phyloP scores from a whole-genome alignment of 2,113 vertebrate species.

The Pionites leucogaster region DNA sequence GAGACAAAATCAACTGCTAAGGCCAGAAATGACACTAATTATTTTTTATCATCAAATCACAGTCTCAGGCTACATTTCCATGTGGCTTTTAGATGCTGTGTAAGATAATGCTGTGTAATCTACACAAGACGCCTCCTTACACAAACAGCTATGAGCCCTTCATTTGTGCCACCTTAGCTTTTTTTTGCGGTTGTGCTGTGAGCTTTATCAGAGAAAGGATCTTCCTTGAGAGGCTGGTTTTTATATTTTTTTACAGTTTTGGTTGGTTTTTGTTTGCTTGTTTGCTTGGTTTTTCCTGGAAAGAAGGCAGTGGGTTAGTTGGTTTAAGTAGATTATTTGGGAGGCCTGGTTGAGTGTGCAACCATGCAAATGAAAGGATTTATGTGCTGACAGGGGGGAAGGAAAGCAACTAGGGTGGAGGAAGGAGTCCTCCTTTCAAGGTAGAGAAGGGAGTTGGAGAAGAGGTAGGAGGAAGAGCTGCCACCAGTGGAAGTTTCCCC shows the following conservation, averaged over 20 bases:
- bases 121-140: neutral
- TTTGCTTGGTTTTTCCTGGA: neutral
- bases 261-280: neutral
- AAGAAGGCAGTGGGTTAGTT: neutral
- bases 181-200: neutral
- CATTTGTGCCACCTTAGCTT: neutral
- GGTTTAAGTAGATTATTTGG: neutral
- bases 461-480: neutral
- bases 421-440: neutral
- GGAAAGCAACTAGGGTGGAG: neutral
- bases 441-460: neutral
- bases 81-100: neutral
- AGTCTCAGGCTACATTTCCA: neutral
- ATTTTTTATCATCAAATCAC: neutral
- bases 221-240: neutral
- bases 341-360: neutral
- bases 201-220: neutral
- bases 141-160: neutral
- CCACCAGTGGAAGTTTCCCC: neutral
- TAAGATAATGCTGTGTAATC: neutral
- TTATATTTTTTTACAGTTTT: neutral
- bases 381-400: rapidly evolving
- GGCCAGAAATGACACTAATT: neutral
- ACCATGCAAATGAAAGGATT: neutral
- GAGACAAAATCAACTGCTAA: neutral